A percentile compares a stretch with the other conserved stretches of the same genome.
Conservation (phyloP, 2,113 vertebrate species). For the Sinocyclocheilus anophthalmus region DNA sequence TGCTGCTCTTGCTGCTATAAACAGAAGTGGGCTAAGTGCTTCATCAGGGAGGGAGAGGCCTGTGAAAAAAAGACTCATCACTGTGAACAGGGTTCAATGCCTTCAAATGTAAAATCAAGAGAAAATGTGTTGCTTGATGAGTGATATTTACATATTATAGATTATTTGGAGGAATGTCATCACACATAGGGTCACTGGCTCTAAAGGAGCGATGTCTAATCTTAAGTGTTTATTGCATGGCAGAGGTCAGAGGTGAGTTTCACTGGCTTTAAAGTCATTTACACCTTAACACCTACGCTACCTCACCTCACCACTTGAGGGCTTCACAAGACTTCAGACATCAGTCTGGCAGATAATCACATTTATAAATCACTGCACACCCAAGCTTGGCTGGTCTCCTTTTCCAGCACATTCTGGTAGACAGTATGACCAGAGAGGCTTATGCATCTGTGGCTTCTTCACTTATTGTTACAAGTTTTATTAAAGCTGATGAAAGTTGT, state of each 20-base stretch:
- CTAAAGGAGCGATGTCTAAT: neutral
- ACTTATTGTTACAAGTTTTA: neutral
- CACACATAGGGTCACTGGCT: neutral
- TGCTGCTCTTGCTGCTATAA: constrained; percentile 38
- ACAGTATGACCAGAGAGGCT: neutral
- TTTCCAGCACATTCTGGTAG: constrained; percentile 9
- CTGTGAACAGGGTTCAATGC: neutral
- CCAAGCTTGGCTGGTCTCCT: neutral
- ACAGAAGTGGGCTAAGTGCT: constrained; percentile 46
- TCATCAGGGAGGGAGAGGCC: constrained; percentile 17
- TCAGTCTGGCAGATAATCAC: neutral
- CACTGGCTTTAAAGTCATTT: constrained; percentile 12
- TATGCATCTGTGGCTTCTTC: neutral
- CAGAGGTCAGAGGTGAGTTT: neutral
- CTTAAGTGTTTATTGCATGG: constrained; percentile 1
- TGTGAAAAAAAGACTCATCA: constrained; percentile 13
- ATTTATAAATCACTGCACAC: neutral
- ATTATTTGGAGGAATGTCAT: neutral
- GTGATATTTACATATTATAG: neutral
- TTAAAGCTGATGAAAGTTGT: neutral
- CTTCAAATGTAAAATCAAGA: neutral
- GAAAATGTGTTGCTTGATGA: neutral
- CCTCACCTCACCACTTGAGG: constrained; percentile 44
- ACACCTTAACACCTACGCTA: constrained; percentile 1
- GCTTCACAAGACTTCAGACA: constrained; percentile 50